phyloP scores from a whole-genome alignment of 2,888 invertebrate genomes.

The Oligia latruncula region DNA sequence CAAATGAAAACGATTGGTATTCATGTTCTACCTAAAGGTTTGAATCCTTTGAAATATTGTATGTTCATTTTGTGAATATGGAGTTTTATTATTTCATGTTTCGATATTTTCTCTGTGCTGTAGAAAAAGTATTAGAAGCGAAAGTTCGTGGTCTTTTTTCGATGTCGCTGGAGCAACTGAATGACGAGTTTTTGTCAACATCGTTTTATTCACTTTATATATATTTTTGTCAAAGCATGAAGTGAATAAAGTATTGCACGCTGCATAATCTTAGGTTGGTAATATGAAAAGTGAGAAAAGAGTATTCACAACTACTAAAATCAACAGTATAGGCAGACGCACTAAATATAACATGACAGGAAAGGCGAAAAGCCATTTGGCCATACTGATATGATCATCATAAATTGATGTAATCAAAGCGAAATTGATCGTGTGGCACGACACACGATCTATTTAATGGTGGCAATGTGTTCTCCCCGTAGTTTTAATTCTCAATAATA shows the following conservation, averaged over 20 bases:
- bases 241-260: neutral
- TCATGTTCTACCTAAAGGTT: neutral
- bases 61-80: conserved; percentile 4
- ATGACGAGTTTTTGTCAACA: neutral
- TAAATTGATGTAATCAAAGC: conserved; percentile 65
- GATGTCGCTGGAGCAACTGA: neutral
- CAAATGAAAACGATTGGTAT: conserved; percentile 10
- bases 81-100: neutral
- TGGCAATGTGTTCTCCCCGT: conserved; percentile 23
- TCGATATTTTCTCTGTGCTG: neutral
- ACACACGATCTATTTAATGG: conserved; percentile 29
- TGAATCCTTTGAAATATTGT: conserved; percentile 15
- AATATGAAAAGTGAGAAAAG: conserved; percentile 1
- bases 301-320: neutral
- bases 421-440: conserved; percentile 53
- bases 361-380: conserved; percentile 62
- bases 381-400: conserved; percentile 60
- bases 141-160: conserved; percentile 5
- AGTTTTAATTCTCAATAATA: conserved; percentile 37
- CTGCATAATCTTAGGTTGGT: neutral
- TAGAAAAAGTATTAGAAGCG: conserved; percentile 8
- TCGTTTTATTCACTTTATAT: neutral
- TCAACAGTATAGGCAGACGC: conserved; percentile 7
- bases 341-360: conserved; percentile 10
- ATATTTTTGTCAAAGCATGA: neutral